A percentile compares a stretch with the other conserved stretches of the same genome.
phyloP scores from a whole-genome alignment of 2,888 invertebrate species.

The Trachelus iudaicus region DNA sequence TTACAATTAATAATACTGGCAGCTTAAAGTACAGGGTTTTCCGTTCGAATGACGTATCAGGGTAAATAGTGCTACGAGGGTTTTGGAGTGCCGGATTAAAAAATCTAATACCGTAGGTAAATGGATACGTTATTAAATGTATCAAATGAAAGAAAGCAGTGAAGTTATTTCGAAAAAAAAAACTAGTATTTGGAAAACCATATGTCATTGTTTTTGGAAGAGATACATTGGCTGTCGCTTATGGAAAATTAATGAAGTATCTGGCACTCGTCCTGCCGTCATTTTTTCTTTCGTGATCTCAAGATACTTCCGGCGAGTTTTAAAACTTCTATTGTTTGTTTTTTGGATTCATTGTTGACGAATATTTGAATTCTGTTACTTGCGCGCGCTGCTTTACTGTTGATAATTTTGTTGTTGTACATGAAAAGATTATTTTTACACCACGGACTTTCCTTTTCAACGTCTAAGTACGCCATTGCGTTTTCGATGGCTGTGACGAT shows the following conservation, averaged over 20 bases:
- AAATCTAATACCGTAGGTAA: neutral
- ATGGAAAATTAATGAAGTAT: neutral
- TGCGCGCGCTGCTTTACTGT: neutral
- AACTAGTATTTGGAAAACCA: no score
- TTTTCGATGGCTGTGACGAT: neutral
- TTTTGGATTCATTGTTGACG: neutral
- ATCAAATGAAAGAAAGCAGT: neutral
- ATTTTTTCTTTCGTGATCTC: neutral
- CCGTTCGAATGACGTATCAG: neutral
- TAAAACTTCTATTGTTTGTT: neutral
- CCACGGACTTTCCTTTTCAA: constrained; percentile 33
- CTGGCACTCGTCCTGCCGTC: neutral
- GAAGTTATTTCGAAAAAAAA: neutral
- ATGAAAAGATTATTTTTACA: constrained; percentile 47
- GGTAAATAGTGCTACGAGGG: neutral
- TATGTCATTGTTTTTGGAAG: neutral
- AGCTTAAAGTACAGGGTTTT: constrained; percentile 37
- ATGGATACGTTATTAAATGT: neutral
- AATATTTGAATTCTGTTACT: neutral
- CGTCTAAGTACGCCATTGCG: neutral
- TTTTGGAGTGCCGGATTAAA: neutral
- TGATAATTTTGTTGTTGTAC: neutral
- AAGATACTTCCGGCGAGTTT: neutral
- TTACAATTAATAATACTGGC: constrained; percentile 62
- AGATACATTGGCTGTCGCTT: neutral